Percentiles rank a stretch among this genome's conserved stretches.
These are phyloP conservation scores for Gonioctena quinquepunctata DNA, from an alignment of 1,140 invertebrate genomes.

Conservation along the genomic window DNA sequence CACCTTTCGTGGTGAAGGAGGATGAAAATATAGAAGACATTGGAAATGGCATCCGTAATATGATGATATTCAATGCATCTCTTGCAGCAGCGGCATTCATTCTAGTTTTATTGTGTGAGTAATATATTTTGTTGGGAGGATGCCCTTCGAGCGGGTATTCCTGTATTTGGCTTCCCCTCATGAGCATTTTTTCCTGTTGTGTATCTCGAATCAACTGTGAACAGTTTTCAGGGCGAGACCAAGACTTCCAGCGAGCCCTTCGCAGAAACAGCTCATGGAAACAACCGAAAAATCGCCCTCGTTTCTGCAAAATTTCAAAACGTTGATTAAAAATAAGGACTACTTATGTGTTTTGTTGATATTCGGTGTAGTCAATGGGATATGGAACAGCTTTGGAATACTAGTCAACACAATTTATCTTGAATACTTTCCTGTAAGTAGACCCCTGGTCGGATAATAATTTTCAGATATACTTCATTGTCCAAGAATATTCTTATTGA, in stretches of 20 bases:
- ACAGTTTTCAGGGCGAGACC: conserved; percentile 67
- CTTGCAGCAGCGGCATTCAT: conserved; percentile 56
- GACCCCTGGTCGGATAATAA: too few species aligned
- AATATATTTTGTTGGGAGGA: too few species aligned
- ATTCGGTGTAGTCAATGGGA: conserved; percentile 36
- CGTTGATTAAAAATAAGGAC: conserved; percentile 34
- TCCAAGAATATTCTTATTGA: too few species aligned
- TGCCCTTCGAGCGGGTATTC: too few species aligned
- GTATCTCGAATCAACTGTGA: too few species aligned
- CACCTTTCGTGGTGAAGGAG: conserved; percentile 56
- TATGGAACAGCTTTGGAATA: conserved; percentile 42
- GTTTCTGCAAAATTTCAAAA: conserved; percentile 20
- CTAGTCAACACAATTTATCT: conserved; percentile 39
- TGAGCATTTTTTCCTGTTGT: too few species aligned
- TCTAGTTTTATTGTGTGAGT: conserved; percentile 66
- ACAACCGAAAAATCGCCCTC: conserved; percentile 4
- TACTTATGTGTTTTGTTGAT: conserved; percentile 34
- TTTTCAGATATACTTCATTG: too few species aligned
- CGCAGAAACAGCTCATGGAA: conserved; percentile 33
- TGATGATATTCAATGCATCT: conserved; percentile 61
- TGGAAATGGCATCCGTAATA: conserved; percentile 48
- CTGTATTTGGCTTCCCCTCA: too few species aligned
- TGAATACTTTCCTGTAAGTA: conserved; percentile 45
- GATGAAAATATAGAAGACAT: conserved; percentile 51
- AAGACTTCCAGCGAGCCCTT: conserved; percentile 60